Evolutionary conservation across 2,797 vertebrate genomes (phyloP).

Genomic region (Mormyrus hasselquistii): DNA sequence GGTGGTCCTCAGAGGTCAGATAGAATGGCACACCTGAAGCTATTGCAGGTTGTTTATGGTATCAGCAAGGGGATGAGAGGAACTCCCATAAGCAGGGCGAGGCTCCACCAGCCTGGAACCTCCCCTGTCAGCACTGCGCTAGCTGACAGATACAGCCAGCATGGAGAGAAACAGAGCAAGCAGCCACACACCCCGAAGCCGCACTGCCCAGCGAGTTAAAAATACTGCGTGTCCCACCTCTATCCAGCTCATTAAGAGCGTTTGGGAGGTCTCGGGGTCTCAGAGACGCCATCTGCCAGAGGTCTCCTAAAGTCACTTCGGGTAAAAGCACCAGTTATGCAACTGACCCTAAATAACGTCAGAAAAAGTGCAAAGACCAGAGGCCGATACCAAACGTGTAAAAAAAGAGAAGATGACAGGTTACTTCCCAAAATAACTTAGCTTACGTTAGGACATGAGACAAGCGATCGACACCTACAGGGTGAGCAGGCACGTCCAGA

Average conservation of each 20-base stretch:
- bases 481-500: neutral
- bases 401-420: neutral
- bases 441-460: neutral
- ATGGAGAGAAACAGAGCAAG: neutral
- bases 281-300: neutral
- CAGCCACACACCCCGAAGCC: neutral
- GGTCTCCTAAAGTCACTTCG: neutral
- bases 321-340: neutral
- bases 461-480: neutral
- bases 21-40: neutral
- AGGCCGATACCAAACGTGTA: neutral
- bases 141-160: neutral
- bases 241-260: neutral
- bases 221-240: neutral
- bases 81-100: neutral
- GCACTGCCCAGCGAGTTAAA: neutral
- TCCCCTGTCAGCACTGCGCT: neutral
- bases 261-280: neutral
- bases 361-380: constrained; percentile 1
- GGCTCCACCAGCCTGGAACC: neutral
- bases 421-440: neutral
- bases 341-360: neutral
- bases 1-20: neutral
- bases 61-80: neutral
- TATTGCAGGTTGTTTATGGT: neutral